Evolutionary conservation across 1,140 invertebrate species (phyloP), one percentile per base, ranked within the genome.

Genomic region (Lordiphosa clarofinis): DNA sequence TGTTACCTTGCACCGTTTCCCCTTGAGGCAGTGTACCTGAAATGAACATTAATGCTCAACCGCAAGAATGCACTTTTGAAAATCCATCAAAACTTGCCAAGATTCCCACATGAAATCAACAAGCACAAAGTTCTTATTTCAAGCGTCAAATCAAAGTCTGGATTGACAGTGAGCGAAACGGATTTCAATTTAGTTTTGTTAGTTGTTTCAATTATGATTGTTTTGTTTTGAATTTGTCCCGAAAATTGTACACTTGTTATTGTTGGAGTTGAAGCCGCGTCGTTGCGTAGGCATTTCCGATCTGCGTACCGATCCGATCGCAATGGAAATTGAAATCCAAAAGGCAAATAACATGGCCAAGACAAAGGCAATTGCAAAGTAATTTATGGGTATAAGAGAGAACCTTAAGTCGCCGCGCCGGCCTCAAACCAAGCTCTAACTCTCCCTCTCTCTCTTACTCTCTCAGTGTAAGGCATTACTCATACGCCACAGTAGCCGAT

Each of bases 261-360:
- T 50, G 19, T 13, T 37, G 6, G 7, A 28, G 44, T 52, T 47
- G 21, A 61, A 11, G 11, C 37, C 53, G 52, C 64, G 35, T 42
- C 31, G 48, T 36, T 33, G 49, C 64, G 56, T 61, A 63, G 74
- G 74, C 74, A 78, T 79, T 78, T 78, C 74, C 74, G 74, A 78
- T 68, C 44, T 68, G 39, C 49, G 44, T 48, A 13, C 11, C 43
- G 43, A 46, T 46, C 43, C 43, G 43, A 43, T 39, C 42, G 50
- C 31, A 15, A 35, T 38, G 52, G 39, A 42, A 62, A 72, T 56
- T 73, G 68, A 65, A 53, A 52, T 36, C 40, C 56, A 52, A 55
- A 50, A 42, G 15, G 35, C 46, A 66, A 42, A 43, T 24, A 11
- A 38, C 44, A 46, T 33, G 24, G 48, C 21, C 44, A 44, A 33